Evolutionary conservation across 2,888 invertebrate genomes (phyloP), one percentile per base, ranked within the genome.

Genomic region (Eurytoma adleriae): DNA sequence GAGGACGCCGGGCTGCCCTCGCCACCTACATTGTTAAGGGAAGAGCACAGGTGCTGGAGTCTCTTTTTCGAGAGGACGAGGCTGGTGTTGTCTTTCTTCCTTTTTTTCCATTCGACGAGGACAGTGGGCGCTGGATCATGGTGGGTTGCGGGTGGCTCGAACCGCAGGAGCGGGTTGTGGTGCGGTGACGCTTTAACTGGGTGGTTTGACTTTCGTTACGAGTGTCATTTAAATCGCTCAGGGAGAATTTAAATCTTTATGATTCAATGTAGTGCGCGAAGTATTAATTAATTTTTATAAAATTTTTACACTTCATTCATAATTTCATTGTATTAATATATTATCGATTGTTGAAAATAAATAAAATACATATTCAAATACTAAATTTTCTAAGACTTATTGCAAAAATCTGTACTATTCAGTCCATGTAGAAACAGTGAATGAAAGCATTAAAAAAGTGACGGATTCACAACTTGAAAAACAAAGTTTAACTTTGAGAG

Each of bases 1-100:
- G 54, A 66, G 54, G 67, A 48, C 5, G 48, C 67, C 59, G 20
- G 27, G 40, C 27, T 57, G 24, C 24, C 68, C 70, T 30, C 59
- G 48, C 50, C 74, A 59, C 71, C 71, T 48, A 14, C 5, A 12
- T 40, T 40, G 40, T 40, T 20, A 40, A 16, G 14, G n/a, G 20
- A 40, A 16, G 14, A 5, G 20, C 27, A 13, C 16, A 16, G 27
- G 7, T 27, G 54, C 20, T 13, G 5, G 5, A 10, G 61, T 52
- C 72, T 72, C 64, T 77, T 77, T 62, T 73, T 72, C 68, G 71
- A 54, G 66, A 76, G 70, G 76, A 76, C 73, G 76, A 67, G 64
- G 56, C 16, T 56, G 2, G 5, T 18, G 14, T 7, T n/a, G 30
- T 3, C 52, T 59, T 30, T 30, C 10, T 30, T 24, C n/a, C 40